These are phyloP conservation scores for Saxicola maurus DNA, from an alignment of 2,797 vertebrate genomes.

Conservation along the genomic window DNA sequence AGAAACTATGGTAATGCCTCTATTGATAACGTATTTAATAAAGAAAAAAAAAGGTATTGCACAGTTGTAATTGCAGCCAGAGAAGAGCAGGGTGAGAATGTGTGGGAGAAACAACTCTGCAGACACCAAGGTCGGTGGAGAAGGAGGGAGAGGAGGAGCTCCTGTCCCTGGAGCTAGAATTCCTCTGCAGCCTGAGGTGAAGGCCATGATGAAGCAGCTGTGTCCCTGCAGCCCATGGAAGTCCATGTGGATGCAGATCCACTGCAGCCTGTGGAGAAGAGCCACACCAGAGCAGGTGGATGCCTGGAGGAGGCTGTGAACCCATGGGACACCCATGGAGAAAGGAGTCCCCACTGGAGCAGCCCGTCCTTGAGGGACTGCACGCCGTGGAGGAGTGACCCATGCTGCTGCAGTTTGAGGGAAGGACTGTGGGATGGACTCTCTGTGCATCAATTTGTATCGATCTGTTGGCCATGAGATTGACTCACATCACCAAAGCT, in stretches of 20 bases:
- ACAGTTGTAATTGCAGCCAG: neutral
- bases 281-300: neutral
- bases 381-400: too few species aligned
- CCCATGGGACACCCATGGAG: neutral
- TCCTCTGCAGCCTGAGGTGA: neutral
- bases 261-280: neutral
- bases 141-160: neutral
- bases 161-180: neutral
- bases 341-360: accelerated
- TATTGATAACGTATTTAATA: neutral
- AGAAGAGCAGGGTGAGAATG: neutral
- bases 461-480: accelerated
- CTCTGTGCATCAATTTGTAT: neutral
- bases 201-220: neutral
- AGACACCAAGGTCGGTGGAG: neutral
- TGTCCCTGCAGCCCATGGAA: neutral
- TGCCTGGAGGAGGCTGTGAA: neutral
- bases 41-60: neutral
- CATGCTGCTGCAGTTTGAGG: neutral
- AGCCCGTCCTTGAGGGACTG: neutral
- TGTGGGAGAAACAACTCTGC: neutral
- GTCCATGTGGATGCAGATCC: neutral
- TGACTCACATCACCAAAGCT: neutral
- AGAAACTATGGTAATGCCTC: accelerated
- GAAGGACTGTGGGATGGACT: neutral